phyloP scores from a whole-genome alignment of 1,140 invertebrate genomes.

The Hetaerina americana region DNA sequence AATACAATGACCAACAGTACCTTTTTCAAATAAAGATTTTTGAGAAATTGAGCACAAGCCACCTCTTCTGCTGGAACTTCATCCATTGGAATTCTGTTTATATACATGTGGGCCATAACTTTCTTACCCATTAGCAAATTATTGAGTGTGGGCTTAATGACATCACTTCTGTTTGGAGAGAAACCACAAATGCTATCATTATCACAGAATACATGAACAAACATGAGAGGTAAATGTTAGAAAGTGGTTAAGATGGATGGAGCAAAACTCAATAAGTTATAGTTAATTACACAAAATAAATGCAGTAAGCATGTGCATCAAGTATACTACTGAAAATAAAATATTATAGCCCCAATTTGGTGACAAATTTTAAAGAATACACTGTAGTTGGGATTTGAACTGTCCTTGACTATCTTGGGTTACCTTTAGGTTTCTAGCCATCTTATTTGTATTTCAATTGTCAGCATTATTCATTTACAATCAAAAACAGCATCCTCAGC shows the following conservation, averaged over 20 bases:
- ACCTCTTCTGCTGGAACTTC: constrained; percentile 67
- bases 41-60: constrained; percentile 64
- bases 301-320: no score
- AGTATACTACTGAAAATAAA: no score
- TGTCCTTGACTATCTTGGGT: no score
- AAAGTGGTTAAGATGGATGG: neutral
- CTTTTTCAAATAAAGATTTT: constrained; percentile 66
- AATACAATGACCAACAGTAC: no score
- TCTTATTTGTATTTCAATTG: no score
- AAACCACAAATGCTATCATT: neutral
- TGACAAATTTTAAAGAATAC: no score
- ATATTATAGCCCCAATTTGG: no score
- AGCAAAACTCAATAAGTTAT: neutral
- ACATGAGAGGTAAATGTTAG: neutral
- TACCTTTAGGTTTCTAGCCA: no score
- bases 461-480: no score
- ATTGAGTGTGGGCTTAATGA: constrained; percentile 59
- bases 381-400: no score
- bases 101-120: constrained; percentile 61
- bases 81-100: constrained; percentile 67
- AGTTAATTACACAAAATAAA: neutral
- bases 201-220: neutral
- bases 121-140: constrained; percentile 67
- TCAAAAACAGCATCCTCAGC: no score
- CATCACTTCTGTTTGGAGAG: constrained; percentile 15